Base-by-base conservation (phyloP, 2,888 invertebrate species). In the Ectobius pallidus region DNA sequence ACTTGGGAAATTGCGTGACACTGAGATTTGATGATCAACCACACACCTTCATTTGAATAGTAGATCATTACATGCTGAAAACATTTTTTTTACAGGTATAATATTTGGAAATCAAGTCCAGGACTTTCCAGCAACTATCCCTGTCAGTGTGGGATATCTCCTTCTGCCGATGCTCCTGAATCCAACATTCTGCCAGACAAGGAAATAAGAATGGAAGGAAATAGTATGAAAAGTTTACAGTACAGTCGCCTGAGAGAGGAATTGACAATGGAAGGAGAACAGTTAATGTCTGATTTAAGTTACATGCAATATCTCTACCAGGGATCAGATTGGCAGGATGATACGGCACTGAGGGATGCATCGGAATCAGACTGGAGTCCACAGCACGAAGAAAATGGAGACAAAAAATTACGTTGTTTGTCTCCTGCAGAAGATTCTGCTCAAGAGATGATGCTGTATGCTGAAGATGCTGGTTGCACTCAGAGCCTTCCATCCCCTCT, bases 181-280 rank as follows among this genome's bases (percentile, higher is more conserved):
- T 20, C 18, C 2, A n/a, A 46, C 18, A 20, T 11, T 6, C 11
- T 46, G 46, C 11, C 11, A 46, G 46, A n/a, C 46, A 46, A 46
- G 46, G 18, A 18, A 11, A 4, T 20, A 18, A 9, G 20, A 7
- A n/a, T 4, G 3, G 18, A 20, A 20, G 18, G 46, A n/a, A 46
- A n/a, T 18, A 20, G 20, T 46, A 18, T n/a, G 2, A 46, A 39
- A 25, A 72, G 61, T 79, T 46, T 62, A 65, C 77, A 78, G 49
- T 78, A 62, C 32, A 27, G 46, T 20, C 70, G 74, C 30, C 81
- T 85, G 55, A 80, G 84, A 44, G 87, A 87, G 78, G 88, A 88
- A 80, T 81, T 86, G 77, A 83, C 84, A 76, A 86, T 86, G 79
- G 89, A 89, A 79, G 89, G 88, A 80, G 89, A 89, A 80, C 87